Conservation (phyloP, 2,888 invertebrate species). For the Ethmia dodecea region DNA sequence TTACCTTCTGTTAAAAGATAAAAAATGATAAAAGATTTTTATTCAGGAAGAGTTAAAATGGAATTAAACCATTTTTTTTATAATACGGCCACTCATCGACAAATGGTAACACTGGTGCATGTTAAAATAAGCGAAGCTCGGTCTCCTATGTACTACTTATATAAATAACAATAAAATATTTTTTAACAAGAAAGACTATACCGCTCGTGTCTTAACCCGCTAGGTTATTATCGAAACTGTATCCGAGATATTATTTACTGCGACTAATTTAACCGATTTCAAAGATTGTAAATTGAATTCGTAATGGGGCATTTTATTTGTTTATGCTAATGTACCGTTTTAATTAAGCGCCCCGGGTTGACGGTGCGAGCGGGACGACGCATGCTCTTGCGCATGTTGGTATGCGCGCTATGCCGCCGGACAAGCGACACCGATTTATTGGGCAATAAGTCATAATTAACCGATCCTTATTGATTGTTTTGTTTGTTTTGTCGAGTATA, state of each 20-base stretch:
- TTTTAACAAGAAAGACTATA: no score
- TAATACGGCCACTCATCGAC: no score
- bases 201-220: slow-evolving; percentile 22
- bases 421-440: slow-evolving; percentile 53
- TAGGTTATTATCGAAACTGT: slow-evolving; percentile 50
- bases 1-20: no score
- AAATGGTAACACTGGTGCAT: no score
- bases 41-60: no score
- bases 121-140: no score
- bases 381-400: slow-evolving; percentile 24
- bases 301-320: slow-evolving; percentile 76
- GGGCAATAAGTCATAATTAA: slow-evolving; percentile 62
- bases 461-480: slow-evolving; percentile 44
- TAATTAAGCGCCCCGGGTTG: slow-evolving; percentile 59
- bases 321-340: slow-evolving; percentile 74
- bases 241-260: slow-evolving; percentile 69
- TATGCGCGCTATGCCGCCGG: slow-evolving; percentile 41
- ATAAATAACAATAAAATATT: no score
- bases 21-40: no score
- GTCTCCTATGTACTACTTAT: no score
- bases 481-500: slow-evolving; percentile 26
- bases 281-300: slow-evolving; percentile 76
- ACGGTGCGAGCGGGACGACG: slow-evolving; percentile 33
- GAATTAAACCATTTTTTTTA: no score
- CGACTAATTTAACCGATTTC: slow-evolving; percentile 71